Evolutionary conservation across 2,113 vertebrate genomes (phyloP), one percentile per base, ranked within the genome.

Genomic region (Barbus barbus): DNA sequence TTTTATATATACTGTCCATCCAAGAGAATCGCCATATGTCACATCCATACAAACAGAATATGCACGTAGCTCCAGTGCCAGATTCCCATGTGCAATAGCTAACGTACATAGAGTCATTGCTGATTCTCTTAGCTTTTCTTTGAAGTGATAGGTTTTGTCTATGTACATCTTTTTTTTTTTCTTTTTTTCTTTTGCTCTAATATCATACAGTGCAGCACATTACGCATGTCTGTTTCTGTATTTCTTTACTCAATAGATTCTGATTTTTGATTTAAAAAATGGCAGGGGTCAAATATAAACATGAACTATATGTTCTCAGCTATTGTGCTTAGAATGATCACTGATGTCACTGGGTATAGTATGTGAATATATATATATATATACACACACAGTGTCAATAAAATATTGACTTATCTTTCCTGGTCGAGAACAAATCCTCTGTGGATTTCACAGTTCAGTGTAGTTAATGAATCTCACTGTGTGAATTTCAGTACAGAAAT

Each of bases 21-120:
- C 97, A 96, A 98, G 91, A 96, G 96, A 98, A 96, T 95, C 95
- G 95, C 94, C 94, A 95, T 96, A 94, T 95, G 94, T 94, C 93
- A 94, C 93, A 95, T 92, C 89, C 88, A 90, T 95, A 96, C 94
- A 95, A 96, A 97, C 93, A 92, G 93, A 94, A 91, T 95, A 95
- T 93, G 95, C 91, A 95, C 92, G 93, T 93, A 95, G 95, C 94
- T 94, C 93, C 94, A 96, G 94, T 94, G 93, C 90, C 88, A 91
- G 85, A 92, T 92, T 95, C 91, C 93, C 91, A 92, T 96, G 92
- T 97, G 96, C 96, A 95, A 95, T 94, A 96, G 94, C 91, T 95
- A 95, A 95, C 95, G 96, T 95, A 96, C 94, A 95, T 95, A n/a
- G n/a, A n/a, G n/a, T n/a, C n/a, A n/a, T n/a, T n/a, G n/a, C n/a